Evolutionary conservation across 1,140 invertebrate genomes (phyloP), one percentile per base, ranked within the genome.

Genomic region (Aphelenchoides avenae): DNA sequence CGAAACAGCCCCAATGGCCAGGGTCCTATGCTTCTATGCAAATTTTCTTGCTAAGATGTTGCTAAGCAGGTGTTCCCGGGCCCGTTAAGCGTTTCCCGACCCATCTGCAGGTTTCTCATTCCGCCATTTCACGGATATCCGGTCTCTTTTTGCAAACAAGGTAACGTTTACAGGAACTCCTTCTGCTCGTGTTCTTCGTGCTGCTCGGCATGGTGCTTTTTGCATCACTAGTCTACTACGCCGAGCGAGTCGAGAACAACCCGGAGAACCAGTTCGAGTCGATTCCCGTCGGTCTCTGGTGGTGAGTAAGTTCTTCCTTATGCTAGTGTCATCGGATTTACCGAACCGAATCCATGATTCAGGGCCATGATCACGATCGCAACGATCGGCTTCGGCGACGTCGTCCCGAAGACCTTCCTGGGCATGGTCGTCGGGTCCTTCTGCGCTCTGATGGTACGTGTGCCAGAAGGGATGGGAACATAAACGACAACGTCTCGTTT

Each of bases 161-260:
- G 5, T 52, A 26, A 9, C 18, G 11, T 36, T 92, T 93, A 11
- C 95, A 96, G 81, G 94, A 98, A 80, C 83, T 99, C 63, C 89
- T 90, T 50, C 78, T 93, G 3, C 81, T 93, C 26, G 88, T 92
- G 33, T 93, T 91, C 81, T 91, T 93, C 79, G 82, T 93, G 13
- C 5, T 67, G 11, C 18, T 64, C 5, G 62, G 64, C 11, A 66
- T 48, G 20, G 91, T 97, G 80, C 89, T 97, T 81, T 98, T 97
- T 85, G 95, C 93, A 80, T 90, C 89, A 77, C 86, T 93, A 77
- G 91, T 97, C 77, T 97, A 93, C 86, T 96, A 96, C 85, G 93
- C 92, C 71, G 92, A 96, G 84, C 86, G 89, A 77, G 88, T 93
- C 80, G 89, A 90, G 81, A 71, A 78, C 82, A 93, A 73, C 49